Percentiles rank a stretch among this genome's conserved stretches.
These are phyloP conservation scores for Lobophora halterata DNA, from an alignment of 2,888 invertebrate species.

Conservation along the genomic window DNA sequence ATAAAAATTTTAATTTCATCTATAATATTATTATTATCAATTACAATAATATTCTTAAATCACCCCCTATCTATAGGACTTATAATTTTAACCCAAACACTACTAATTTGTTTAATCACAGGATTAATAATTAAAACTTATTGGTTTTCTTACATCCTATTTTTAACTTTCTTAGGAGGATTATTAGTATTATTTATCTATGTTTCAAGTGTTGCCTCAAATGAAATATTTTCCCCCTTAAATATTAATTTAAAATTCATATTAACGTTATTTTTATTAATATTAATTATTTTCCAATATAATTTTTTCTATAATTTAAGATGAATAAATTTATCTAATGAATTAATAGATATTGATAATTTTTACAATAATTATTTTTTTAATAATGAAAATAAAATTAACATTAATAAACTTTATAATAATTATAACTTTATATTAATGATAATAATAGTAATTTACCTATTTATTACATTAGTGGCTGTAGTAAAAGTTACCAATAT, in stretches of 20 bases:
- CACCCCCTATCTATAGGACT: conserved; percentile 78
- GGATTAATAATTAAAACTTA: conserved; percentile 73
- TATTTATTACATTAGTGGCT: conserved; percentile 81
- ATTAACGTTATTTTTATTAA: too few species aligned
- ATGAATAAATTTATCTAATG: too few species aligned
- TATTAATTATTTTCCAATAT: too few species aligned
- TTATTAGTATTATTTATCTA: conserved; percentile 84
- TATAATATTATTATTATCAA: conserved; percentile 55
- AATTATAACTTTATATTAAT: conserved; percentile 72
- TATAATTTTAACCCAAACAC: conserved; percentile 76
- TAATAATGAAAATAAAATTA: conserved; percentile 65
- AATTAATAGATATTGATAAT: conserved; percentile 45
- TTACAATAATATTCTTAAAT: too few species aligned
- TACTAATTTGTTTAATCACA: conserved; percentile 66
- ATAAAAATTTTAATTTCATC: conserved; percentile 58
- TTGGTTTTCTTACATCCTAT: conserved; percentile 83
- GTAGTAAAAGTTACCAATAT: conserved; percentile 81
- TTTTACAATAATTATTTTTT: conserved; percentile 38
- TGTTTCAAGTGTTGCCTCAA: conserved; percentile 82
- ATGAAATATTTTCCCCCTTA: conserved; percentile 78
- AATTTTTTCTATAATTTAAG: too few species aligned
- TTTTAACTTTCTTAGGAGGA: conserved; percentile 83
- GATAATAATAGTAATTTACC: conserved; percentile 78
- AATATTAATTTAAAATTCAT: too few species aligned
- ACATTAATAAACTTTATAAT: conserved; percentile 78